Base-by-base conservation (phyloP, 2,113 vertebrate genomes). In the Hemichromis elongatus region DNA sequence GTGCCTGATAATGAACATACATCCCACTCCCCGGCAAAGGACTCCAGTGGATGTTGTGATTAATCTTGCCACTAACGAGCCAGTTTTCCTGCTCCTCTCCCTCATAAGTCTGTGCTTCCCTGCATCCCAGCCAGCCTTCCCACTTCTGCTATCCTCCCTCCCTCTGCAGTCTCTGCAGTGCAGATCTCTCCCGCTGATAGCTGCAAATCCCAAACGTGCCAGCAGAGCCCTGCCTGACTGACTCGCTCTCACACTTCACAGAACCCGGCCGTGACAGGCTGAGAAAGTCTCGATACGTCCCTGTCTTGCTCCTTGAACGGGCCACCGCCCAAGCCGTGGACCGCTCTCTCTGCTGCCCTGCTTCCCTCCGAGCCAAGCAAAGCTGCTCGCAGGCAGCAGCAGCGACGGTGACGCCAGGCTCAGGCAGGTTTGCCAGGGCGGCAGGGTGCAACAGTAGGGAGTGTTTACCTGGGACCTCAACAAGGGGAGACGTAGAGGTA, bases 161-260 rank as follows among this genome's bases (percentile, higher is more conserved):
- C 83, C 78, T 75, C 82, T 83, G 87, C 87, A 92, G 89, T 85
- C 90, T 93, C 95, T 95, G 95, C 96, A 96, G 94, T 96, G 95
- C 95, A 95, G 96, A 95, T 95, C 89, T 95, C 94, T 92, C 94
- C 92, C 82, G 90, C 92, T 93, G 94, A 96, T 94, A 90, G 87
- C 91, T 92, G 92, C 94, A 94, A 94, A 92, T 93, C 93, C 92
- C 92, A 87, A 92, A 90, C 53, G 89, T 91, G 92, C 91, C 92
- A 89, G 84, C 89, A 92, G 86, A 90, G 87, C 79, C 75, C 84
- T 82, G 91, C 84, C 86, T 73, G 55, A 59, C 88, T 87, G 84
- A n/a, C 85, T 80, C 52, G 50, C 56, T 88, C 90, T 82, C 77
- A 83, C 90, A 84, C 81, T 82, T 93, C 86, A 85, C 61, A 90